Conservation (phyloP, 2,797 vertebrate species). For the Gouania willdenowi region DNA sequence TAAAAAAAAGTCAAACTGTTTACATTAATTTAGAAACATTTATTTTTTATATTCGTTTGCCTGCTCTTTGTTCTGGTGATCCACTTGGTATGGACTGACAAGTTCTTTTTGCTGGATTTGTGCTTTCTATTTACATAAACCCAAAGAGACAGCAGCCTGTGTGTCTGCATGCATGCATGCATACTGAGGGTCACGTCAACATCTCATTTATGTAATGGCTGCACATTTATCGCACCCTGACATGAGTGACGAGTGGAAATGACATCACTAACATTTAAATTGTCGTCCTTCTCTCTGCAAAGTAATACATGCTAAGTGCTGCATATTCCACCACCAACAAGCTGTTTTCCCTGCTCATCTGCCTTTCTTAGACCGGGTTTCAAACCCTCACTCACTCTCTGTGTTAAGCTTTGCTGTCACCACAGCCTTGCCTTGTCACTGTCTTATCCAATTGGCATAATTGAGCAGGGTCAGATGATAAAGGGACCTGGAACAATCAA, state of each 20-base stretch:
- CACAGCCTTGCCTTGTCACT: constrained; percentile 47
- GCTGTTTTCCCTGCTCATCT: constrained; percentile 45
- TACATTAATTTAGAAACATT: too few species aligned
- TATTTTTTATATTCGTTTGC: too few species aligned
- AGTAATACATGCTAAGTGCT: constrained; percentile 61
- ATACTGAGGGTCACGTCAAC: constrained; percentile 56
- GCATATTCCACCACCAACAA: constrained; percentile 50
- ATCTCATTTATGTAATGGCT: constrained; percentile 77
- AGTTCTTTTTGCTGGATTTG: constrained; percentile 17
- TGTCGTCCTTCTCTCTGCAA: constrained; percentile 51
- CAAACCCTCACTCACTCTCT: constrained; percentile 16
- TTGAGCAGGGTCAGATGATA: constrained; percentile 72
- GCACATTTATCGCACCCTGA: constrained; percentile 55
- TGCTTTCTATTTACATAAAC: constrained; percentile 41
- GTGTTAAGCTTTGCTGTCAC: constrained; percentile 52
- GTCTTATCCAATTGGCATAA: constrained; percentile 71
- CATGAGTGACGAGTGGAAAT: constrained; percentile 71
- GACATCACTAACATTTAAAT: constrained; percentile 72
- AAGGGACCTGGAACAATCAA: constrained; percentile 73
- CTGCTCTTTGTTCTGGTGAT: too few species aligned
- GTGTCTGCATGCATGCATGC: constrained; percentile 22
- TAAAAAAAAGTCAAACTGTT: too few species aligned
- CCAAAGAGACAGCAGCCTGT: constrained; percentile 5
- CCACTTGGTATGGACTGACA: background rate
- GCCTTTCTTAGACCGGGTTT: constrained; percentile 23